Evolutionary conservation across 2,797 vertebrate genomes (phyloP).

Genomic region (Paguma larvata): DNA sequence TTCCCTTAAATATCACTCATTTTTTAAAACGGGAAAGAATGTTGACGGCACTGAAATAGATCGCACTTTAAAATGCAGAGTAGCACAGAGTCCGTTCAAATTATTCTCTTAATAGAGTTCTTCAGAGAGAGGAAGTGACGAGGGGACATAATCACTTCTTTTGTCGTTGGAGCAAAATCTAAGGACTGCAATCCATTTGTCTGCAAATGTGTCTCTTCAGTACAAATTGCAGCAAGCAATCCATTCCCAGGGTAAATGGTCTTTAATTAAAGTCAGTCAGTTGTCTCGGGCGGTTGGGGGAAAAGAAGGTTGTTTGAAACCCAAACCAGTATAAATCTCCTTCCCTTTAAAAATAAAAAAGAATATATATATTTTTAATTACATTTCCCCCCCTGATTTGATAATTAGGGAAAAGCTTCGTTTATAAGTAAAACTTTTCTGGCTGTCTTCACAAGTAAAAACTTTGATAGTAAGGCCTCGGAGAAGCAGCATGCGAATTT

Average conservation of each 20-base stretch:
- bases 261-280: conserved; percentile 74
- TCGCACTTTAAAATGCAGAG: conserved; percentile 79
- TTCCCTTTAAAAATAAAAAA: conserved; percentile 61
- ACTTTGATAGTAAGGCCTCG: conserved; percentile 42
- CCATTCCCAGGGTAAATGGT: conserved; percentile 64
- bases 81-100: conserved; percentile 74
- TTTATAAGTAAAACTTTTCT: conserved; percentile 50
- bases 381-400: conserved; percentile 35
- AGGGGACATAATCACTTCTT: conserved; percentile 73
- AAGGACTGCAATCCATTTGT: conserved; percentile 71
- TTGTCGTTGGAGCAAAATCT: conserved; percentile 74
- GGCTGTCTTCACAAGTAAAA: conserved; percentile 57
- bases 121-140: conserved; percentile 75
- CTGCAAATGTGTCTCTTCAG: conserved; percentile 63
- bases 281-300: background rate
- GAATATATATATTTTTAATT: background rate
- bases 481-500: conserved; percentile 56
- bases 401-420: conserved; percentile 53
- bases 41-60: conserved; percentile 74
- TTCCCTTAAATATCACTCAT: conserved; percentile 79
- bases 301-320: background rate
- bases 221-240: conserved; percentile 59
- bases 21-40: conserved; percentile 65
- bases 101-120: conserved; percentile 82
- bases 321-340: conserved; percentile 34